These are phyloP conservation scores for Neoscelio sp. DNA, from an alignment of 2,888 invertebrate genomes.

Conservation along the genomic window DNA sequence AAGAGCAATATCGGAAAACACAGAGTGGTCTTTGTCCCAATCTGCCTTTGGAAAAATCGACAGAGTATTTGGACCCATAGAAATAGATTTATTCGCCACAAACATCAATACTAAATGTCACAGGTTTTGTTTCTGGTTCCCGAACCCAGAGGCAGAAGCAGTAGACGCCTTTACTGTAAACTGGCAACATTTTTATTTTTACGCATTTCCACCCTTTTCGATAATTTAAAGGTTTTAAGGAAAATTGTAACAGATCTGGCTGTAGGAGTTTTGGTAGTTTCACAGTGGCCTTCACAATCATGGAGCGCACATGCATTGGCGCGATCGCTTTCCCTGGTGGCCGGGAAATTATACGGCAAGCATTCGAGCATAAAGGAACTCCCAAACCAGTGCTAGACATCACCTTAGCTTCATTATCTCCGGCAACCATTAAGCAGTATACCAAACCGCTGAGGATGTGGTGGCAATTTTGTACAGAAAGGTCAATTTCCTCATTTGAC, in stretches of 20 bases:
- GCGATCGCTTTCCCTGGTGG: conserved; percentile 73
- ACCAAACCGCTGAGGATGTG: conserved; percentile 5
- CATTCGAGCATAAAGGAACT: conserved; percentile 55
- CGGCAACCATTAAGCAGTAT: neutral
- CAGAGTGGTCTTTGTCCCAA: conserved; percentile 9
- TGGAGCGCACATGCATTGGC: conserved; percentile 73
- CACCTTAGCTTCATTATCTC: neutral
- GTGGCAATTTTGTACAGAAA: conserved; percentile 14
- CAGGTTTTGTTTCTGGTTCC: conserved; percentile 27
- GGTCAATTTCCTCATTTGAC: neutral
- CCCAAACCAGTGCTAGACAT: neutral
- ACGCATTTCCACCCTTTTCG: conserved; percentile 70
- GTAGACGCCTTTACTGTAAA: conserved; percentile 42
- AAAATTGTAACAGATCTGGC: conserved; percentile 74
- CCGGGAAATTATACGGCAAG: conserved; percentile 70
- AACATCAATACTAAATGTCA: conserved; percentile 41
- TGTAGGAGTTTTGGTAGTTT: conserved; percentile 60
- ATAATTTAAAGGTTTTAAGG: conserved; percentile 69
- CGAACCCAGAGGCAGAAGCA: conserved; percentile 16
- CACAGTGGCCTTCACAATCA: conserved; percentile 71
- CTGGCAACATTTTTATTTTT: conserved; percentile 37
- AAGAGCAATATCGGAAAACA: neutral
- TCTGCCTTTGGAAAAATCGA: neutral
- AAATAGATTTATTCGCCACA: conserved; percentile 37
- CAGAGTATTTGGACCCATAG: neutral